Evolutionary conservation across 2,113 vertebrate species (phyloP), one percentile per base, ranked within the genome.

Genomic region (Myotis yumanensis): DNA sequence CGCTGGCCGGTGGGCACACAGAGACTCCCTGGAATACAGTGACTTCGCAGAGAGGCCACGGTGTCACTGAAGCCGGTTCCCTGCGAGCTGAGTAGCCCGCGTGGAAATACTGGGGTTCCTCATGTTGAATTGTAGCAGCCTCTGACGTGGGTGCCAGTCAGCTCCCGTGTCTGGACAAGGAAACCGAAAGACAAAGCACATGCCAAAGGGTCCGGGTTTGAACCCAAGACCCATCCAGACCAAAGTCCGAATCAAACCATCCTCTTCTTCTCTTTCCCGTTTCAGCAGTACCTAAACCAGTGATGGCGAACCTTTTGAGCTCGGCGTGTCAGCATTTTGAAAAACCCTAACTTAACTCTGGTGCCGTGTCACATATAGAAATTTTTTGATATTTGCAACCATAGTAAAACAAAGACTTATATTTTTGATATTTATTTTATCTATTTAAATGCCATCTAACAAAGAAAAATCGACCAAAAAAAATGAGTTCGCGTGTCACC

Each of bases 1-100:
- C 0, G 30, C 90, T 81, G 52, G 76, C 90, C 72, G 80, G 66
- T 37, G 64, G 57, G 91, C 86, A 77, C 69, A 83, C 69, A 76
- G 0, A 54, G 68, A 66, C 8, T 15, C 40, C 4, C 43, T 59
- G 40, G 54, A n/a, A 2, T 1, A 4, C 1, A 7, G 32, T 7
- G 46, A 64, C 37, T 81, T 76, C 40, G 0, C 0, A n/a, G 10
- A n/a, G 28, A 76, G 37, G 40, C 46, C 46, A 48, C 20, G 8
- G 30, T 59, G 54, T 73, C 48, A 35, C 85, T 52, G 59, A 75
- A 93, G 57, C 77, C n/a, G n/a, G 30, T 59, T 86, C 20, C 80
- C 68, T 16, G 9, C 23, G 5, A 2, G 86, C 77, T 51, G 68
- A 18, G 46, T 1, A 0, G 20, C 37, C 51, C 71, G 48, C 0